Evolutionary conservation across 2,888 invertebrate genomes (phyloP).

Genomic region (Andrena chrysosceles): DNA sequence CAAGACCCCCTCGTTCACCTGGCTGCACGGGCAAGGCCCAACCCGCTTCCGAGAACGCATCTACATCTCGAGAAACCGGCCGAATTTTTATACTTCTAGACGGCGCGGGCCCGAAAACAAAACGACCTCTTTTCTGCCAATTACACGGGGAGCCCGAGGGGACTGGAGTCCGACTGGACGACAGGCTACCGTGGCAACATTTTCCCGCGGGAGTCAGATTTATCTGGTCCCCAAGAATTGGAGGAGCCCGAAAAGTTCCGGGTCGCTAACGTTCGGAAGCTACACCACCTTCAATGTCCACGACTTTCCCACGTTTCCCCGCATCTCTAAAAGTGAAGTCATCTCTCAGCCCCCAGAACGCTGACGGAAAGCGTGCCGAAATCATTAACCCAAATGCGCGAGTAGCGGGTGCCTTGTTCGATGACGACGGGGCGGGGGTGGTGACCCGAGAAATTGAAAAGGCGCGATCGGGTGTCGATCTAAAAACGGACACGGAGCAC

Average conservation of each 20-base stretch:
- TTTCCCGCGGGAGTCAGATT: constrained; percentile 34
- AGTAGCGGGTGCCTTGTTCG: not conserved
- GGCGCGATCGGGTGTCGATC: constrained; percentile 44
- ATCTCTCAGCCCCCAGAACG: too few relatives aligned
- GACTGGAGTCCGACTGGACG: constrained; percentile 19
- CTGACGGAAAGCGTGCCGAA: not conserved
- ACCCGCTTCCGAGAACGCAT: constrained; percentile 77
- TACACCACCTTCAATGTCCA: too few relatives aligned
- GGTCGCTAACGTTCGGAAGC: not conserved
- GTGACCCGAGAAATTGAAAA: constrained; percentile 25
- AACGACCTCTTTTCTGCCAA: constrained; percentile 69
- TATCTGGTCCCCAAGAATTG: not conserved
- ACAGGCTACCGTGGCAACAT: constrained; percentile 1
- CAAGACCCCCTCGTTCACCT: constrained; percentile 50
- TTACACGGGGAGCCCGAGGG: constrained; percentile 44
- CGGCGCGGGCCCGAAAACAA: constrained; percentile 70
- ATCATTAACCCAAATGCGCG: constrained; percentile 20
- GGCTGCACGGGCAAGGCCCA: constrained; percentile 59
- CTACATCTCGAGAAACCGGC: constrained; percentile 79
- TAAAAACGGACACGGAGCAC: constrained; percentile 56
- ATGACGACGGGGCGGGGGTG: not conserved
- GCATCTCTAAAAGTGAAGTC: too few relatives aligned
- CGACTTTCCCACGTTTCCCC: too few relatives aligned
- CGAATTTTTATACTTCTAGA: constrained; percentile 77
- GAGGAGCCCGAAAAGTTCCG: not conserved